These are phyloP conservation scores for Apis florea DNA, from an alignment of 1,140 invertebrate species.

Conservation along the genomic window DNA sequence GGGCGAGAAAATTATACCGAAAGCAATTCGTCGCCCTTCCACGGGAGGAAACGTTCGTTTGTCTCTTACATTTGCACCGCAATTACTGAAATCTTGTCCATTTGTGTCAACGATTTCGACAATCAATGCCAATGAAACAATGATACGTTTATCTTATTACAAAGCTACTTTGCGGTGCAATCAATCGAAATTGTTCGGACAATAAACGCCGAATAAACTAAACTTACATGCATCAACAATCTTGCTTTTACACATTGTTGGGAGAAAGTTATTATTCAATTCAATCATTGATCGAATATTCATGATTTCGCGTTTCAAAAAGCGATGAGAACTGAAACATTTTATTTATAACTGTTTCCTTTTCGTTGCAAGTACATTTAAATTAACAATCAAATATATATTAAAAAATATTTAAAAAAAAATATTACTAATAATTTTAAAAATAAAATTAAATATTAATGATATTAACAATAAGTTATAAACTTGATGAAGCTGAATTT, in stretches of 20 bases:
- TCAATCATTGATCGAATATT: neutral
- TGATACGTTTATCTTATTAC: conserved; percentile 49
- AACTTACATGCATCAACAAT: too few relatives aligned
- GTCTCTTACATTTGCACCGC: conserved; percentile 41
- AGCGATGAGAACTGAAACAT: neutral
- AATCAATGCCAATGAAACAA: conserved; percentile 49
- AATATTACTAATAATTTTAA: too few relatives aligned
- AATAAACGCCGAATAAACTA: conserved; percentile 18
- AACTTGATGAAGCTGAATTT: too few relatives aligned
- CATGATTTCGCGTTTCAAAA: neutral
- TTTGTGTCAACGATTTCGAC: conserved; percentile 47
- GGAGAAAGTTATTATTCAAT: neutral
- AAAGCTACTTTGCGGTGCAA: conserved; percentile 24
- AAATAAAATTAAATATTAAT: too few relatives aligned
- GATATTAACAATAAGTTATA: too few relatives aligned
- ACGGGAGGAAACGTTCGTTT: conserved; percentile 46
- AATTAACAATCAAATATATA: neutral
- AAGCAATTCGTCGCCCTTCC: conserved; percentile 35
- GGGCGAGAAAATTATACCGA: conserved; percentile 58
- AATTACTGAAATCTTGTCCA: conserved; percentile 45
- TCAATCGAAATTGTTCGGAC: conserved; percentile 36
- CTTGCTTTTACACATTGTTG: neutral
- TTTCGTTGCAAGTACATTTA: neutral
- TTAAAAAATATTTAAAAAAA: neutral
- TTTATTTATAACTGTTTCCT: neutral